These are phyloP conservation scores for Acanthochromis polyacanthus DNA, from an alignment of 2,113 vertebrate species.

Conservation along the genomic window DNA sequence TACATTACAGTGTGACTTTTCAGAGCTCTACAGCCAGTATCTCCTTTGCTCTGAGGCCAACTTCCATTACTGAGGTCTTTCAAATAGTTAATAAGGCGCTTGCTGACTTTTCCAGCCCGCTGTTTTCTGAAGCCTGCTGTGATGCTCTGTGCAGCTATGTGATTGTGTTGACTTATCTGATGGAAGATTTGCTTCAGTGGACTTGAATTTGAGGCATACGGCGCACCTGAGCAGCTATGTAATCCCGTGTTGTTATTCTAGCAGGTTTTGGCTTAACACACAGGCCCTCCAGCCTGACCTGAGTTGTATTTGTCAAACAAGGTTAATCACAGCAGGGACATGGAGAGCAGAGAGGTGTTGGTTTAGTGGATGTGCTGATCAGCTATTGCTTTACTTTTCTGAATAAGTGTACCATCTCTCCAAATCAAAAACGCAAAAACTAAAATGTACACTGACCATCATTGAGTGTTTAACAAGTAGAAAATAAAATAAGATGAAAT, in stretches of 20 bases:
- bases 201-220: conserved; percentile 72
- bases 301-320: conserved; percentile 77
- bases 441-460: not conserved
- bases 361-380: conserved; percentile 64
- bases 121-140: conserved; percentile 35
- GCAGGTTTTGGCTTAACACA: conserved; percentile 68
- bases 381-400: conserved; percentile 1
- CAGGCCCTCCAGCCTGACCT: conserved; percentile 71
- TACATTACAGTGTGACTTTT: not conserved
- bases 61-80: not conserved
- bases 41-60: not conserved
- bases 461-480: not conserved
- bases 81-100: not conserved
- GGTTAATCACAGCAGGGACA: conserved; percentile 72
- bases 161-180: conserved; percentile 71
- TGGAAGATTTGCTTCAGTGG: conserved; percentile 74
- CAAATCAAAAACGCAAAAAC: not conserved
- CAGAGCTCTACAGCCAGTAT: not conserved
- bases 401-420: not conserved
- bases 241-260: conserved; percentile 80
- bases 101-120: not conserved
- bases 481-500: not conserved
- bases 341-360: conserved; percentile 58
- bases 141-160: conserved; percentile 29
- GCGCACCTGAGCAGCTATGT: conserved; percentile 74